Conservation (phyloP, 2,797 vertebrate species). For the Centropyge bicolor region DNA sequence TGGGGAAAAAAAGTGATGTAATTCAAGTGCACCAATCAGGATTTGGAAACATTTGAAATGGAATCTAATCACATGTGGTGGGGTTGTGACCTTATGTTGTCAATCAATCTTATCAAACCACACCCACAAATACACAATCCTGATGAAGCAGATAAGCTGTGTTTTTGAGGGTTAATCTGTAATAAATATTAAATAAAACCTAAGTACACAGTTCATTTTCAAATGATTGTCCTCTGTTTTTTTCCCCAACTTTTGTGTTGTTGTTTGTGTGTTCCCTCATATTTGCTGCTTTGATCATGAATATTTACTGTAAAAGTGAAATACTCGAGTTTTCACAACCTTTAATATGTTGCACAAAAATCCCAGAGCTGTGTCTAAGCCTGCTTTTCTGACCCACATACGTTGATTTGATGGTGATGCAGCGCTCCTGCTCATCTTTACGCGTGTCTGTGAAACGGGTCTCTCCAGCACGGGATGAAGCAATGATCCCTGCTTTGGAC, state of each 20-base stretch:
- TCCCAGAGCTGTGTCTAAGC: neutral
- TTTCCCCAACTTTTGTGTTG: too few species aligned
- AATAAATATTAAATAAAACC: neutral
- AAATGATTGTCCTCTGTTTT: too few species aligned
- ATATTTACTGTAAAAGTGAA: neutral
- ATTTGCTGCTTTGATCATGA: neutral
- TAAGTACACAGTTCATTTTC: too few species aligned
- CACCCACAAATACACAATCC: too few species aligned
- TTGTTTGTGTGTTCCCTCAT: neutral
- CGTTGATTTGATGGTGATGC: constrained; percentile 99
- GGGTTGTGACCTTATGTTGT: neutral
- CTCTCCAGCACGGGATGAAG: constrained; percentile 91
- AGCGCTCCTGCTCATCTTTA: constrained; percentile 96
- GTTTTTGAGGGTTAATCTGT: neutral
- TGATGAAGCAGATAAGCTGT: neutral
- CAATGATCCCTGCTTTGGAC: constrained; percentile 95
- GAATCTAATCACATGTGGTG: neutral
- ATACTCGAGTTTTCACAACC: neutral
- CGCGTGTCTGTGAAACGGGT: constrained; percentile 96
- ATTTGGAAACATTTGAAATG: neutral
- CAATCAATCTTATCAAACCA: constrained; percentile 2
- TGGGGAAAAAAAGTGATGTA: neutral
- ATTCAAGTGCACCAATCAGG: neutral
- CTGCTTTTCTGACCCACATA: constrained; percentile 75
- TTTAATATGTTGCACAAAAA: constrained; percentile 6